Evolutionary conservation across 2,888 invertebrate species (phyloP).

Genomic region (Syritta pipiens): DNA sequence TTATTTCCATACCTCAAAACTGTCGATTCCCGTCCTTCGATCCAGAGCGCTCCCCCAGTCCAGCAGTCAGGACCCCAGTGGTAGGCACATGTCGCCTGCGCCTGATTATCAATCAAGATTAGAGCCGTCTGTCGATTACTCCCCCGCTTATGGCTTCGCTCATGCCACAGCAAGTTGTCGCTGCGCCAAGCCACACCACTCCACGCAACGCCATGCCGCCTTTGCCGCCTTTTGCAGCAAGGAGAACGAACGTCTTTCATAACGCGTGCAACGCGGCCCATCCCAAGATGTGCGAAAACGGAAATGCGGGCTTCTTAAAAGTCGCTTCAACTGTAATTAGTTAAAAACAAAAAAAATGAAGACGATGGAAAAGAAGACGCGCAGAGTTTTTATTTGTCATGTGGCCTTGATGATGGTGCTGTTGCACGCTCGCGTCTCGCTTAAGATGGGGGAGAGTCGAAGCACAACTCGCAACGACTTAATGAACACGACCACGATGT

Average conservation of each 20-base stretch:
- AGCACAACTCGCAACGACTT: conserved; percentile 1
- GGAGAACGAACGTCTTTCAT: conserved; percentile 26
- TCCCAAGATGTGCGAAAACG: conserved; percentile 61
- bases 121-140: conserved; percentile 52
- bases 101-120: conserved; percentile 53
- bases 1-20: too few species aligned
- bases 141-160: not conserved
- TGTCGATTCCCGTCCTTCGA: too few species aligned
- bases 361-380: conserved; percentile 4
- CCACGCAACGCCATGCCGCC: too few species aligned
- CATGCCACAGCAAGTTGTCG: too few species aligned
- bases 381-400: conserved; percentile 42
- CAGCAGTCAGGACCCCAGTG: too few species aligned
- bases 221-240: too few species aligned
- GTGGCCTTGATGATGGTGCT: conserved; percentile 61
- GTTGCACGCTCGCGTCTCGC: too few species aligned
- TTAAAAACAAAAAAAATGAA: conserved; percentile 32
- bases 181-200: too few species aligned
- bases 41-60: too few species aligned
- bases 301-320: conserved; percentile 63
- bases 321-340: conserved; percentile 56
- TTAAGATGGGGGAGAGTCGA: conserved; percentile 25
- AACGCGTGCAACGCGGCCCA: conserved; percentile 17
- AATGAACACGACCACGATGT: conserved; percentile 52
- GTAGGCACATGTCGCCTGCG: too few species aligned